phyloP scores from a whole-genome alignment of 2,113 vertebrate genomes.

The Anhinga anhinga region DNA sequence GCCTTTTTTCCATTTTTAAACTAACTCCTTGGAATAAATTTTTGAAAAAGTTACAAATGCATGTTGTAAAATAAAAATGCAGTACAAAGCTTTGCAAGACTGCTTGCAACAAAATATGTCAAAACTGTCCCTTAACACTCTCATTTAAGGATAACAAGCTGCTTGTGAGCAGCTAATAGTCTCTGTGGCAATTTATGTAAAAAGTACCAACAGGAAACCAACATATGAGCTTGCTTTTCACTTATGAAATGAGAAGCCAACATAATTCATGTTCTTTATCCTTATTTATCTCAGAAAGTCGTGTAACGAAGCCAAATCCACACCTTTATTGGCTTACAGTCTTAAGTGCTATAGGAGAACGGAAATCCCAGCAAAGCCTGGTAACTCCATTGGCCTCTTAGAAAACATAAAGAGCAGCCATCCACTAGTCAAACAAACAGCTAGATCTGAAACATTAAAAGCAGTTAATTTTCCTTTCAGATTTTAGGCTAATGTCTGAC shows the following conservation, averaged over 20 bases:
- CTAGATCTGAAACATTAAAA: background rate
- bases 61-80: background rate
- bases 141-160: background rate
- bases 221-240: background rate
- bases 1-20: background rate
- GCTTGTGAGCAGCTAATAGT: background rate
- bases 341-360: background rate
- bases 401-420: background rate
- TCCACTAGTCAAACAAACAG: background rate
- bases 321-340: background rate
- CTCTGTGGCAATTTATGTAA: background rate
- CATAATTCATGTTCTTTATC: constrained; percentile 14
- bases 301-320: constrained; percentile 8
- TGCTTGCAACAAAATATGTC: background rate
- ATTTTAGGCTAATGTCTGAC: background rate
- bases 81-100: background rate
- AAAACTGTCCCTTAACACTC: background rate
- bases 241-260: background rate
- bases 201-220: background rate
- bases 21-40: background rate
- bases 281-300: constrained; percentile 7
- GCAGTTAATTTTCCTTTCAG: background rate
- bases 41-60: background rate
- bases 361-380: constrained; percentile 28
- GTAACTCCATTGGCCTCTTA: background rate